These are phyloP conservation scores for Enteromius treurensis DNA, from an alignment of 2,797 vertebrate genomes.

Conservation along the genomic window DNA sequence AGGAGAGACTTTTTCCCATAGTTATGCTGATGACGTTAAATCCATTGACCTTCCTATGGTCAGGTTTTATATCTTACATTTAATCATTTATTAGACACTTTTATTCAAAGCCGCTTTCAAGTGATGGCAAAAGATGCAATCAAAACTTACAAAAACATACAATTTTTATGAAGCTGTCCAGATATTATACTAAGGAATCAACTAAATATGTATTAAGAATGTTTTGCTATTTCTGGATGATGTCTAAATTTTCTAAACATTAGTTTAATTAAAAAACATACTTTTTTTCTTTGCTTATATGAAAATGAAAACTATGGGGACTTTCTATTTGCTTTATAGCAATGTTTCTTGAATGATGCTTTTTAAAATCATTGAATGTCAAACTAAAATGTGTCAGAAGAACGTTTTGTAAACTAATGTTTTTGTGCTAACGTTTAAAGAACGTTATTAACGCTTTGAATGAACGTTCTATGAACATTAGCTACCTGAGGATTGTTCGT, in stretches of 20 bases:
- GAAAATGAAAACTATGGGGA: background rate
- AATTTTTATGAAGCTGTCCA: background rate
- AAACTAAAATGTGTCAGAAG: background rate
- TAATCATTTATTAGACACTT: background rate
- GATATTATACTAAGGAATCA: background rate
- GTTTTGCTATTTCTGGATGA: background rate
- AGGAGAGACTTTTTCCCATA: slow-evolving; percentile 38
- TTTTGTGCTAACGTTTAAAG: background rate
- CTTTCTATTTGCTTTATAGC: background rate
- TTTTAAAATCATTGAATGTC: background rate
- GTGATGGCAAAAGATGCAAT: background rate
- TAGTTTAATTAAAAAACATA: no score
- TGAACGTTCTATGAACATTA: background rate
- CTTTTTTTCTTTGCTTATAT: background rate
- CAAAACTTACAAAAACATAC: background rate
- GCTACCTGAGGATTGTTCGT: background rate
- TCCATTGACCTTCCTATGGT: slow-evolving; percentile 36
- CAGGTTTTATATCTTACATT: background rate
- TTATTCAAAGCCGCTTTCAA: background rate
- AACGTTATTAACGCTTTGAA: background rate
- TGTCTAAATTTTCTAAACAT: background rate
- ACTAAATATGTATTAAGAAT: background rate
- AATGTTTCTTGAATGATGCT: background rate
- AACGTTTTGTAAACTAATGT: background rate
- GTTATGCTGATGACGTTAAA: slow-evolving; percentile 26